Base-by-base conservation (phyloP, 2,888 invertebrate species). In the Melanophora roralis region DNA sequence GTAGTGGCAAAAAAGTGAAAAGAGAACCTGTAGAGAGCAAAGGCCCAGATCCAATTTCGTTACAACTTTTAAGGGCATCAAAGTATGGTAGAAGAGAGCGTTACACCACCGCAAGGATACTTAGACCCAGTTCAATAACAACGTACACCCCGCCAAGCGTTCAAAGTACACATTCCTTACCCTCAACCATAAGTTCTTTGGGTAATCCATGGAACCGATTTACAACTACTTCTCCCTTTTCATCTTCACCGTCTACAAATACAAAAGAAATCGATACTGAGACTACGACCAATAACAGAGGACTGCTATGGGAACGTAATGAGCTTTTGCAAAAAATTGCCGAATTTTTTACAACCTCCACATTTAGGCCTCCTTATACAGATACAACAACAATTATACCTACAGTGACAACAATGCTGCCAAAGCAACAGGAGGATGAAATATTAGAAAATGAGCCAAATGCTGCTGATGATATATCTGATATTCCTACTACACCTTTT, bases 81-180 rank as follows among this genome's bases (percentile, higher is more conserved):
- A 85, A 83, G 57, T 87, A 87, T 57, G 84, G 85, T 68, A 78
- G 82, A 6, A 71, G 16, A 47, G 71, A 62, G 23, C 62, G 57
- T 45, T 64, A 53, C 67, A 32, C 60, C 0, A 65, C 69, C 38
- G 11, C 72, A 1, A 21, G 71, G 0, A 60, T 38, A 14, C 16
- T 16, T 38, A 45, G 51, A 40, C 14, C 59, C 23, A 8, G 0
- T 14, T 12, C 43, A 2, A 38, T 71, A 0, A 69, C 64, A 9
- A 38, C 53, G 7, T 36, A 21, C 23, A 19, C 55, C 6, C 1
- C 34, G n/a, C 57, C 60, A 8, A n/a, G 55, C 8, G 36, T 21
- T 12, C 53, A 71, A 21, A 64, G 45, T 8, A 32, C 55, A 7
- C 12, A 73, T 2, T 78, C 74, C 6, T 43, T 62, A 16, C 34